Evolutionary conservation across 2,113 vertebrate genomes (phyloP).

Genomic region (Seriola dumerili): DNA sequence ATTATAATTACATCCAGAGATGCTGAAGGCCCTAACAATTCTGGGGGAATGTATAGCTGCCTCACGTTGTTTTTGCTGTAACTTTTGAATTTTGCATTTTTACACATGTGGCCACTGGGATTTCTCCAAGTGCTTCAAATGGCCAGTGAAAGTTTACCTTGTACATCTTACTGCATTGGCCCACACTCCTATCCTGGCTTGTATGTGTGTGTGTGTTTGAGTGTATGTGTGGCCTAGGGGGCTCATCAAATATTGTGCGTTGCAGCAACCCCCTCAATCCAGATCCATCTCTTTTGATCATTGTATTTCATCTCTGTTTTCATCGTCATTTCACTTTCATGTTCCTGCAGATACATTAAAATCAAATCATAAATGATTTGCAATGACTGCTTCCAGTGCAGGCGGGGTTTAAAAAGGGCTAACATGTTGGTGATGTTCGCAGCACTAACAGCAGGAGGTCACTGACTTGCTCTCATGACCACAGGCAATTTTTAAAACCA

Average conservation of each 20-base stretch:
- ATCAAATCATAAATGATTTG: neutral
- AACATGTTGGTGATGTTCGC: neutral
- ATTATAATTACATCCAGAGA: neutral
- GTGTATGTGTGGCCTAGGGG: neutral
- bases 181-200: neutral
- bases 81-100: neutral
- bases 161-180: neutral
- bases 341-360: constrained; percentile 4
- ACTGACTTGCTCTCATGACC: constrained; percentile 18
- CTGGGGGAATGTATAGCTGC: neutral
- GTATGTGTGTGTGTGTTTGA: neutral
- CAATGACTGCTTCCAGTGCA: constrained; percentile 4
- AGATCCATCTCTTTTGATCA: constrained; percentile 4
- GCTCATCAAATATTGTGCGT: neutral
- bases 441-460: constrained; percentile 18
- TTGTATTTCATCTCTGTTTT: constrained; percentile 5
- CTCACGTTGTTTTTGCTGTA: neutral
- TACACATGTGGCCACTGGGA: neutral
- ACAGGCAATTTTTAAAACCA: neutral
- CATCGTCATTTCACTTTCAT: constrained; percentile 24
- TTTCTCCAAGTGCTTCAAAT: neutral
- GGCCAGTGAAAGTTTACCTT: neutral
- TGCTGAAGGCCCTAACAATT: neutral
- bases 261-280: neutral
- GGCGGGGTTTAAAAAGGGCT: constrained; percentile 3